Conservation (phyloP, 2,888 invertebrate genomes). For the Cosmia trapezina region DNA sequence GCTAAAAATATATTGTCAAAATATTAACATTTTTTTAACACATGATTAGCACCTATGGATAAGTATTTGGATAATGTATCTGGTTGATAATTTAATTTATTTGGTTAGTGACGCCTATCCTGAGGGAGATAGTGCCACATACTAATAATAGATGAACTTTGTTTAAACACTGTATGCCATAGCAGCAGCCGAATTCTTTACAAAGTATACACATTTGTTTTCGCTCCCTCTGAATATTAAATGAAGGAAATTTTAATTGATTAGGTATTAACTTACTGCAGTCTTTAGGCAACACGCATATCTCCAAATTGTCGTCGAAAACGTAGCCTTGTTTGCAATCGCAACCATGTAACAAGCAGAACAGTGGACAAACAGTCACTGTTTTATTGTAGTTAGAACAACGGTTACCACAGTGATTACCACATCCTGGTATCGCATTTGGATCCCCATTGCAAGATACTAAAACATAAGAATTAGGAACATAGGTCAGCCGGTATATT, state of each 20-base stretch:
- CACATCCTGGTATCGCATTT: constrained; percentile 53
- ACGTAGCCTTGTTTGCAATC: constrained; percentile 60
- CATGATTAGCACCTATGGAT: too few relatives aligned
- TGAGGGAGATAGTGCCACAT: background rate
- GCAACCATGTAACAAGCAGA: constrained; percentile 45
- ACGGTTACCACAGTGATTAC: constrained; percentile 46
- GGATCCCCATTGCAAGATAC: constrained; percentile 63
- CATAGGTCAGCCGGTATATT: background rate
- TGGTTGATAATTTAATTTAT: background rate
- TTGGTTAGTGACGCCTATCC: background rate
- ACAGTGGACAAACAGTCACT: constrained; percentile 24
- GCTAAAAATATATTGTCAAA: constrained; percentile 31
- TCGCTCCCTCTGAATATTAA: background rate
- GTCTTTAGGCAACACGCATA: constrained; percentile 46
- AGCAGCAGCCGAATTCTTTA: background rate
- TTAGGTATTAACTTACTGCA: constrained; percentile 61
- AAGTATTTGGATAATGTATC: background rate
- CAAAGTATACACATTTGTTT: background rate
- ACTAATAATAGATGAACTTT: background rate
- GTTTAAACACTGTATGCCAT: background rate
- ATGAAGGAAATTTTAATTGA: background rate
- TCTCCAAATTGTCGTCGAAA: constrained; percentile 38
- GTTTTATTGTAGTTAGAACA: constrained; percentile 51
- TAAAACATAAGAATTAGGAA: constrained; percentile 22
- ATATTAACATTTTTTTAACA: background rate